phyloP scores from a whole-genome alignment of 2,888 invertebrate species.

The Mayetiola destructor region DNA sequence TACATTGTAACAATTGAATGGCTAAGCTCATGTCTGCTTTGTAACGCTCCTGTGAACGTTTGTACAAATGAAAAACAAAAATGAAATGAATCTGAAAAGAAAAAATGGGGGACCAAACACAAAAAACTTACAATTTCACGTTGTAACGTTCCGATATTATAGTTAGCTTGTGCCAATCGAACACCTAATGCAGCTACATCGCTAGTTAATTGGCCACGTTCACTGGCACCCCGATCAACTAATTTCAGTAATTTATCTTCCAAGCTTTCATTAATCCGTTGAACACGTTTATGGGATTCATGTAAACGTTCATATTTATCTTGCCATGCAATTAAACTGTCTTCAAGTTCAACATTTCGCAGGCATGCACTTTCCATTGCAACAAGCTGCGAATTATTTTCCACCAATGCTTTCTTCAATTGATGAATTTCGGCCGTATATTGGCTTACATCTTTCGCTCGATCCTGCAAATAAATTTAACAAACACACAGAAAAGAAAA shows the following conservation, averaged over 20 bases:
- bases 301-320: slow-evolving; percentile 87
- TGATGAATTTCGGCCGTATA: slow-evolving; percentile 62
- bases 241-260: slow-evolving; percentile 87
- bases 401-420: slow-evolving; percentile 64
- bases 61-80: too few species aligned
- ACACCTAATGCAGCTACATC: slow-evolving; percentile 76
- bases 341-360: slow-evolving; percentile 62
- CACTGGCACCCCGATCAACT: slow-evolving; percentile 83
- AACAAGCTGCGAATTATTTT: slow-evolving; percentile 68
- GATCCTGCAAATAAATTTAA: slow-evolving; percentile 20
- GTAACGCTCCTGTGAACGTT: slow-evolving; percentile 62
- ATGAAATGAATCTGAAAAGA: too few species aligned
- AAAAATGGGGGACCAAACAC: too few species aligned
- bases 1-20: slow-evolving; percentile 86
- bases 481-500: not conserved
- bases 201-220: slow-evolving; percentile 71
- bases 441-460: slow-evolving; percentile 53
- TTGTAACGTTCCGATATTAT: slow-evolving; percentile 65
- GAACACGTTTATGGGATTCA: slow-evolving; percentile 85
- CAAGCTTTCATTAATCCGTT: slow-evolving; percentile 84
- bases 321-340: slow-evolving; percentile 74
- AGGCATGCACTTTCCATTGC: slow-evolving; percentile 77
- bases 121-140: slow-evolving; percentile 64
- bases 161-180: slow-evolving; percentile 70
- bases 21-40: slow-evolving; percentile 87